phyloP scores from a whole-genome alignment of 2,113 vertebrate species.

The Enhydra lutris region DNA sequence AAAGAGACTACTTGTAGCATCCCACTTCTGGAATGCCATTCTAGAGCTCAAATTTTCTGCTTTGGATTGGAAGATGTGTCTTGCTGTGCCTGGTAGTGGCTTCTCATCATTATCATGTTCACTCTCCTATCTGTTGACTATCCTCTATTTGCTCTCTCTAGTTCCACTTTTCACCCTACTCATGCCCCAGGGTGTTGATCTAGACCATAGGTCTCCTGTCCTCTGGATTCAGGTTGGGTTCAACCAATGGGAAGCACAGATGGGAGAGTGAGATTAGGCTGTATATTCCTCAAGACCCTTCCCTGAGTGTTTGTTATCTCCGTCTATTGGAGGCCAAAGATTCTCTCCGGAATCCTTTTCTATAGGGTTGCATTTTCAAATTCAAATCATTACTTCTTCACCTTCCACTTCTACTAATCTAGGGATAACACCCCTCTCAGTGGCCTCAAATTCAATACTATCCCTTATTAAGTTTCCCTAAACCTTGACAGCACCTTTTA shows the following conservation, averaged over 20 bases:
- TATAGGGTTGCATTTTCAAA: background rate
- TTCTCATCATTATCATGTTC: background rate
- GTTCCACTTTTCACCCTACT: background rate
- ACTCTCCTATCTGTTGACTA: background rate
- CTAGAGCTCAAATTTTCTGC: background rate
- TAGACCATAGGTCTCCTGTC: background rate
- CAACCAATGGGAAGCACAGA: background rate
- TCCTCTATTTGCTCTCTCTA: background rate
- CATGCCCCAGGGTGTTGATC: too few relatives aligned
- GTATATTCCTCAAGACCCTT: background rate
- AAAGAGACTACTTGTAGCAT: background rate
- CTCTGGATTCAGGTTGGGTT: background rate
- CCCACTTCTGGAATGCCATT: background rate
- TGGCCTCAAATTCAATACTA: background rate
- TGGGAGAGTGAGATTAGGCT: fast-evolving
- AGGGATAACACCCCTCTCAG: background rate
- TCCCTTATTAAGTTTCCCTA: background rate
- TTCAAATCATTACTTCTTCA: background rate
- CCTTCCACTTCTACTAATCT: background rate
- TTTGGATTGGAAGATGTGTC: background rate
- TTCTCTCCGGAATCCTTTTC: background rate
- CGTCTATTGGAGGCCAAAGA: background rate
- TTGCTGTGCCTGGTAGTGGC: background rate
- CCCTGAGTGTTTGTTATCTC: background rate
- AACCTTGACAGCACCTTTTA: background rate